A percentile compares a stretch with the other conserved stretches of the same genome.
phyloP scores from a whole-genome alignment of 2,797 vertebrate genomes.

The Chaunax sp. region DNA sequence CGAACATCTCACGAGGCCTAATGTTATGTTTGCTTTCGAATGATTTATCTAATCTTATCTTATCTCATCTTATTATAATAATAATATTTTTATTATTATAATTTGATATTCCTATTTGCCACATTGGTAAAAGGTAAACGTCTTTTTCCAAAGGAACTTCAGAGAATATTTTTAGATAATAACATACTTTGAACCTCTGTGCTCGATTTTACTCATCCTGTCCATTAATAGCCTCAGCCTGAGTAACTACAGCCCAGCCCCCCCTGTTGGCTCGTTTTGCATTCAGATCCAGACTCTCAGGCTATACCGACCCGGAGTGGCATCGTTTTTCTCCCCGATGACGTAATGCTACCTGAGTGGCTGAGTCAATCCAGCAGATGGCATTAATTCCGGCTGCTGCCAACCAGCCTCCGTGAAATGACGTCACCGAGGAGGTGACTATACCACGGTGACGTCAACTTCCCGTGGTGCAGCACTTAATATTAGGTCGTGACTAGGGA shows the following conservation, averaged over 20 bases:
- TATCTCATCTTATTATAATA: too few relatives aligned
- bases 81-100: too few relatives aligned
- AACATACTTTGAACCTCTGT: too few relatives aligned
- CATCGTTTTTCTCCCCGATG: conserved; percentile 41
- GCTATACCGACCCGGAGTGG: conserved; percentile 35
- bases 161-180: too few relatives aligned
- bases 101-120: too few relatives aligned
- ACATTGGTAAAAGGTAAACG: too few relatives aligned
- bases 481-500: conserved; percentile 78
- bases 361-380: conserved; percentile 71
- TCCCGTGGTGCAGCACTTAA: conserved; percentile 79
- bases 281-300: conserved; percentile 49
- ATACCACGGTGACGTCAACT: conserved; percentile 72
- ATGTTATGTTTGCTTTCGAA: too few relatives aligned
- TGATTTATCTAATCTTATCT: too few relatives aligned
- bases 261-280: conserved; percentile 14
- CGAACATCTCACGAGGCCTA: too few relatives aligned
- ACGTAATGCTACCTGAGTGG: conserved; percentile 64
- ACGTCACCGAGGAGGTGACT: conserved; percentile 72
- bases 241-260: not conserved
- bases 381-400: conserved; percentile 51
- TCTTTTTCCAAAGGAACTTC: too few relatives aligned
- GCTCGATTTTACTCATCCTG: too few relatives aligned
- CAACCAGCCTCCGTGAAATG: conserved; percentile 40
- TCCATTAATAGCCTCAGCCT: too few relatives aligned